Conservation (phyloP, 1,140 invertebrate genomes). For the Palaemon carinicauda region DNA sequence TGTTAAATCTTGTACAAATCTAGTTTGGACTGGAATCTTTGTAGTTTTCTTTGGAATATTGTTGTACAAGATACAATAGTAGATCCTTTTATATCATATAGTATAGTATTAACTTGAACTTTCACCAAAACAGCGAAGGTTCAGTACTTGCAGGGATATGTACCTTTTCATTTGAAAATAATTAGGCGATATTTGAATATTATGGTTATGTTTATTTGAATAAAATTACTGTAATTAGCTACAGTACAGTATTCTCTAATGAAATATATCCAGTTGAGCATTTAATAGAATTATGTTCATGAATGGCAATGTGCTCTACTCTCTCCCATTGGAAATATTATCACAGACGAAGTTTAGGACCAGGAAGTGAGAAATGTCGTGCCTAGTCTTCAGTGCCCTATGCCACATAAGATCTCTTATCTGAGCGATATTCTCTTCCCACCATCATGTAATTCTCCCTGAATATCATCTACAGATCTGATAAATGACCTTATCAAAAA, state of each 20-base stretch:
- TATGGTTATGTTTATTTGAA: too few species aligned
- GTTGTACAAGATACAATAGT: too few species aligned
- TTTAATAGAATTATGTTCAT: neutral
- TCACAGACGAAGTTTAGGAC: neutral
- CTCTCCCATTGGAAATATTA: too few species aligned
- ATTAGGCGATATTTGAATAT: too few species aligned
- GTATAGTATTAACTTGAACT: too few species aligned
- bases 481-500: slow-evolving; percentile 6
- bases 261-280: too few species aligned
- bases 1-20: neutral
- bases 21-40: neutral
- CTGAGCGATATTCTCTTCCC: neutral
- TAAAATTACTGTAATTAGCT: too few species aligned
- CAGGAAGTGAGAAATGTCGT: neutral
- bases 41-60: neutral
- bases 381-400: neutral
- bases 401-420: neutral
- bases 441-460: slow-evolving; percentile 12
- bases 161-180: too few species aligned
- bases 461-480: slow-evolving; percentile 24
- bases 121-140: too few species aligned
- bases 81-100: too few species aligned
- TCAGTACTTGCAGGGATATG: too few species aligned
- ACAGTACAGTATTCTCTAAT: too few species aligned
- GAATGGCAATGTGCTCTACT: neutral